Base-by-base conservation (phyloP, 2,113 vertebrate genomes). In the Epinephelus moara region DNA sequence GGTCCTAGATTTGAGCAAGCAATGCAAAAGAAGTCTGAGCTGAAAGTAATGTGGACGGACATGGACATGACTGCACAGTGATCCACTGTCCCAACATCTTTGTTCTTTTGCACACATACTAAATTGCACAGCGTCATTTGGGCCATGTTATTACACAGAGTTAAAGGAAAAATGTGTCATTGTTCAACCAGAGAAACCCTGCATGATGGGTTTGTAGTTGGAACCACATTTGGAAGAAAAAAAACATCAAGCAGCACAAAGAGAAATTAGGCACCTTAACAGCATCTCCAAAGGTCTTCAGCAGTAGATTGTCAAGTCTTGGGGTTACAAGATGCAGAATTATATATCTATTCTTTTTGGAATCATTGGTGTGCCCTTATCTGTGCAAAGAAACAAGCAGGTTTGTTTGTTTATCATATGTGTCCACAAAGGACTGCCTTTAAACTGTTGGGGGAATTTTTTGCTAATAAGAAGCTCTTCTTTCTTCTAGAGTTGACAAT, bases 281-380 rank as follows among this genome's bases (percentile, higher is more conserved):
- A 72, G 33, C 40, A 69, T 59, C 66, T 68, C 62, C 49, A 85
- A 78, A 23, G 12, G 59, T 61, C 49, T 69, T 57, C 45, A 80
- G 27, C n/a, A 55, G 21, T 55, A 86, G 91, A 93, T 92, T 91
- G 89, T 94, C 88, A 80, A 61, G 74, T 86, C 57, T 79, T 15
- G 21, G 75, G 68, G 25, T 73, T 60, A 50, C 55, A 71, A 72
- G 63, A 84, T 78, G 73, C 19, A 77, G 17, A 85, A 30, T 82
- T 52, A 59, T 25, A 68, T 19, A 69, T 75, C 7, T 56, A n/a
- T 67, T 47, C 14, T 47, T 75, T 74, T 56, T 66, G n/a, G 18
- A 80, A 80, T 81, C 60, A 63, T 75, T 52, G 42, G n/a, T 73
- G 14, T 49, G 21, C 78, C 45, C 18, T 88, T 47, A 75, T 80